phyloP scores from a whole-genome alignment of 2,888 invertebrate genomes.

The Schizotus pectinicornis region DNA sequence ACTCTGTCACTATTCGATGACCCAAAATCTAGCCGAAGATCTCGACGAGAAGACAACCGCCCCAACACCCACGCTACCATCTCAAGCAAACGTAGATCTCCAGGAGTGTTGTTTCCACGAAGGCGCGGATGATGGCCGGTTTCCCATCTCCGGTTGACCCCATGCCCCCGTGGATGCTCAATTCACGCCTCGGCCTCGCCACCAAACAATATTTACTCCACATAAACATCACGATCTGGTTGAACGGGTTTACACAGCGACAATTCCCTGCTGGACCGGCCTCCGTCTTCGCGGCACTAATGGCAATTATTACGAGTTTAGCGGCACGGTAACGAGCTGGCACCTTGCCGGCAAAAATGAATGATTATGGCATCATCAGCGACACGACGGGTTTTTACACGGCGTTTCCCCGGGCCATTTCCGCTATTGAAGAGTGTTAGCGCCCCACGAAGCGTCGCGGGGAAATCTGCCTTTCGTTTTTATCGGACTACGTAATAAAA shows the following conservation, averaged over 20 bases:
- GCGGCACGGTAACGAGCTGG: no score
- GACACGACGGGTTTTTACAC: no score
- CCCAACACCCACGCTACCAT: no score
- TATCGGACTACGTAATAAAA: slow-evolving; percentile 9
- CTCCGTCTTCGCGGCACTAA: neutral
- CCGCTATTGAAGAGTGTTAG: no score
- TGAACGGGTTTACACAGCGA: slow-evolving; percentile 22
- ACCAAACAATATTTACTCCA: slow-evolving; percentile 26
- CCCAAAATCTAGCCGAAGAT: no score
- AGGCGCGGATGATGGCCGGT: slow-evolving; percentile 22
- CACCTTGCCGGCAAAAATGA: no score
- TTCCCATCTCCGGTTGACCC: slow-evolving; percentile 6
- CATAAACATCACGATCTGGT: slow-evolving; percentile 29
- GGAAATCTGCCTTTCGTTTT: neutral
- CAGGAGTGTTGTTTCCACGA: slow-evolving; percentile 37
- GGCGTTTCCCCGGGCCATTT: no score
- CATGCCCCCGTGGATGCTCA: neutral
- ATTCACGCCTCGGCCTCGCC: slow-evolving; percentile 22
- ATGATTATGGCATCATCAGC: no score
- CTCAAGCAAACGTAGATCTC: slow-evolving; percentile 39
- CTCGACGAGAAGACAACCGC: no score
- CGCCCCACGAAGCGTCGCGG: no score
- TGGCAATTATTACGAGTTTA: no score
- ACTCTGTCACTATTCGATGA: slow-evolving; percentile 25
- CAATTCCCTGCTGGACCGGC: slow-evolving; percentile 12